Base-by-base conservation (phyloP, 2,797 vertebrate species). In the Harpagifer antarcticus region DNA sequence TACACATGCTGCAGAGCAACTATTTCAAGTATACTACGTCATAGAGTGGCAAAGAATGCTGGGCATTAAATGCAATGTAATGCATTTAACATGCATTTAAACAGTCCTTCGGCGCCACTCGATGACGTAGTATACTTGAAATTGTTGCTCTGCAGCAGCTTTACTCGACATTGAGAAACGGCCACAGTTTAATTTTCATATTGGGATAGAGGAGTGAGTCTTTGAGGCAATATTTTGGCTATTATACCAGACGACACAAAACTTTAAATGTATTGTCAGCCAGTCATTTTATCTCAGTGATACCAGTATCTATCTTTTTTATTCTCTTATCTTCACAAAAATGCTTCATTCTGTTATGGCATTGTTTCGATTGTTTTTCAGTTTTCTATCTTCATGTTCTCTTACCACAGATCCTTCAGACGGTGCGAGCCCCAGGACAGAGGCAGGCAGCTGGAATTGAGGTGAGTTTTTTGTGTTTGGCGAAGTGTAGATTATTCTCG, bases 361-460 rank as follows among this genome's bases (percentile, higher is more conserved):
- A 14, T 50, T 53, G 19, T 48, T 53, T 78, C 15, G 2, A 8
- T 5, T 59, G 57, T 50, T 3, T 43, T 2, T 65, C 16, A 14
- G 10, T 44, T 23, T 59, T 61, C 2, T 50, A 5, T 20, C 23
- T 44, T 17, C 9, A 20, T 71, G 15, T n/a, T 70, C 10, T 69
- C 64, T 0, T 68, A 2, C 83, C 65, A 15, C 91, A 99, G 98
- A 95, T 99, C 79, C 67, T 99, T 23, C 98, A 99, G 85, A 99
- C 98, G 0, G 96, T 99, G 61, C 95, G 96, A 92, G 92, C 91
- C 16, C 96, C 96, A 31, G 96, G 96, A 61, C 97, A 99, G 92
- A 96, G 95, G 72, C 97, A 98, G 91, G 96, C 96, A 54, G 95
- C 96, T 61, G 98, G 98, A 74, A 98, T 99, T 78, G 98, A 99